A percentile compares a stretch with the other conserved stretches of the same genome.
Conservation (phyloP, 1,140 invertebrate genomes). For the Dendroctonus valens region DNA sequence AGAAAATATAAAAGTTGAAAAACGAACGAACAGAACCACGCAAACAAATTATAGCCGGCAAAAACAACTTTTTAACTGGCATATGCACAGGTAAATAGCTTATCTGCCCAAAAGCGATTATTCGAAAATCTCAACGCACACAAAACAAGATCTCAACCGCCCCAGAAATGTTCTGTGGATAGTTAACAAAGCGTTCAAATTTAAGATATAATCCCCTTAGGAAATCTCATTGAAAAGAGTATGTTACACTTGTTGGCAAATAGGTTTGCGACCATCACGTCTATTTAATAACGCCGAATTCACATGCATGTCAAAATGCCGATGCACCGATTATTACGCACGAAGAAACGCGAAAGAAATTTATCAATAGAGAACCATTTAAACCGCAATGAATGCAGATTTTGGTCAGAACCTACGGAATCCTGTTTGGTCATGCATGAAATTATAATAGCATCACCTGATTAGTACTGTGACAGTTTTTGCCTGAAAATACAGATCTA, state of each 20-base stretch:
- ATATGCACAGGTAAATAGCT: conserved; percentile 27
- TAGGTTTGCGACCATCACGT: conserved; percentile 29
- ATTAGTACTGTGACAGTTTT: background rate
- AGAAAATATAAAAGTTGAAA: no score
- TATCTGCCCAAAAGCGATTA: conserved; percentile 22
- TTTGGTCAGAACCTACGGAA: background rate
- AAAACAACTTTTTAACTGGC: conserved; percentile 19
- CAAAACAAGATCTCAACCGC: conserved; percentile 29
- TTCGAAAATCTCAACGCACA: conserved; percentile 18
- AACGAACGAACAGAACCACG: no score
- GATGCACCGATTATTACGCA: conserved; percentile 32
- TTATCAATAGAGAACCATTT: conserved; percentile 16
- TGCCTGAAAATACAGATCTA: background rate
- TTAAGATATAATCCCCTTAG: conserved; percentile 28
- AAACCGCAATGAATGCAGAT: conserved; percentile 14
- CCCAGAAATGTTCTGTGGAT: conserved; percentile 14
- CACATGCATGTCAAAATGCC: conserved; percentile 31
- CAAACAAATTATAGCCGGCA: background rate
- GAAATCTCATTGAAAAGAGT: conserved; percentile 12
- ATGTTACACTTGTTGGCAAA: conserved; percentile 30
- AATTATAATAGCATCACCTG: conserved; percentile 13
- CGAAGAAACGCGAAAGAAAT: conserved; percentile 23
- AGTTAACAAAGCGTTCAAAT: conserved; percentile 27
- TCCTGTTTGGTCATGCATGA: conserved; percentile 10
- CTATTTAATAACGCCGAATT: conserved; percentile 29